Percentiles rank a stretch among this genome's conserved stretches.
Evolutionary conservation across 2,888 invertebrate species (phyloP).

Genomic region (Brachypalpus laphriformis): DNA sequence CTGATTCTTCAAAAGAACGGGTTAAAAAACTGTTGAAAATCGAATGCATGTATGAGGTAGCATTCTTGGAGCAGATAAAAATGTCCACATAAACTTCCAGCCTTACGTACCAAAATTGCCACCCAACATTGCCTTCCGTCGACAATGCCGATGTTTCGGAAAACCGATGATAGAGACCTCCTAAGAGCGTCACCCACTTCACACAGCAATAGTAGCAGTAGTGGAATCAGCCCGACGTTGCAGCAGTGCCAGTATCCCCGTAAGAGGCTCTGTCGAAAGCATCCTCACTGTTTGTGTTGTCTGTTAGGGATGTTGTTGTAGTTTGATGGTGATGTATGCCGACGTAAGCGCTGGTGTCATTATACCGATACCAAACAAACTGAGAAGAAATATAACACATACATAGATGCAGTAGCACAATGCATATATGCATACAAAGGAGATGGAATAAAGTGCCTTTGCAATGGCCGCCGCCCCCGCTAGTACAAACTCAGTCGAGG

Average conservation of each 20-base stretch:
- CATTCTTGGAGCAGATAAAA: slow-evolving; percentile 69
- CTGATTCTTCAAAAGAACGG: slow-evolving; percentile 26
- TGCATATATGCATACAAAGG: slow-evolving; percentile 1
- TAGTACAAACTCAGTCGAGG: slow-evolving; percentile 3
- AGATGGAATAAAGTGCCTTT: slow-evolving; percentile 39
- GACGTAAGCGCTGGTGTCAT: slow-evolving; percentile 65
- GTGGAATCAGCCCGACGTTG: slow-evolving; percentile 23
- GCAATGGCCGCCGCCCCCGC: not conserved
- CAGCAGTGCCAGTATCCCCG: slow-evolving; percentile 44
- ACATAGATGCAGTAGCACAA: slow-evolving; percentile 33
- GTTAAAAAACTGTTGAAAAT: slow-evolving; percentile 48
- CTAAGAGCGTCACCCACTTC: slow-evolving; percentile 67
- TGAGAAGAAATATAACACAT: slow-evolving; percentile 31
- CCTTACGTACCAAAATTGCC: slow-evolving; percentile 50
- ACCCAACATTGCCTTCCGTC: slow-evolving; percentile 57
- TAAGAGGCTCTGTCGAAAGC: slow-evolving; percentile 57
- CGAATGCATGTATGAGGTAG: slow-evolving; percentile 56
- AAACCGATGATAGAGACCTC: slow-evolving; percentile 67
- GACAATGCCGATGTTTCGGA: slow-evolving; percentile 67
- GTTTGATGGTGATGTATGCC: slow-evolving; percentile 60
- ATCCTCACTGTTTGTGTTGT: slow-evolving; percentile 63
- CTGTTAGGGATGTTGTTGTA: slow-evolving; percentile 29
- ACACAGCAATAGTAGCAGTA: slow-evolving; percentile 35
- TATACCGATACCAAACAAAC: slow-evolving; percentile 68
- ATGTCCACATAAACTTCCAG: slow-evolving; percentile 60